Evolutionary conservation across 2,113 vertebrate species (phyloP).

Genomic region (Sapayoa aenigma): DNA sequence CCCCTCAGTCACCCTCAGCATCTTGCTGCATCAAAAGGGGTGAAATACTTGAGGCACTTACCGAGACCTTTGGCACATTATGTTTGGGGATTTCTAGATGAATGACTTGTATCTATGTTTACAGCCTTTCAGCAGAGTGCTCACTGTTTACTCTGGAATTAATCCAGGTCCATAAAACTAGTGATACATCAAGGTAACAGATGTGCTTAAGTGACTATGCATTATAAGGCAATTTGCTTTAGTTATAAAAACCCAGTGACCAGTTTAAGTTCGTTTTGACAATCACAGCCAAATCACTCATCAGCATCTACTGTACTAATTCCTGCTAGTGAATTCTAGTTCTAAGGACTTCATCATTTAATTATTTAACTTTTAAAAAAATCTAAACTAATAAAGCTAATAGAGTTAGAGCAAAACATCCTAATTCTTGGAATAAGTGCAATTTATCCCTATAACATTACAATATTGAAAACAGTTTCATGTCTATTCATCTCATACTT

Average conservation of each 20-base stretch:
- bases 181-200: conserved; percentile 39
- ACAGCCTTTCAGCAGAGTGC: conserved; percentile 45
- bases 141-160: conserved; percentile 69
- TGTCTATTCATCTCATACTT: background rate
- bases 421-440: background rate
- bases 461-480: background rate
- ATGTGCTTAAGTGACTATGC: conserved; percentile 24
- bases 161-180: conserved; percentile 66
- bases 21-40: background rate
- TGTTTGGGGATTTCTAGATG: background rate
- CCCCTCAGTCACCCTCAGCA: background rate
- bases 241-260: background rate
- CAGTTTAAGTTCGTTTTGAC: background rate
- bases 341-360: background rate
- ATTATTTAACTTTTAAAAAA: background rate
- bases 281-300: background rate
- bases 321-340: background rate
- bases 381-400: background rate
- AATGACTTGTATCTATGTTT: conserved; percentile 10
- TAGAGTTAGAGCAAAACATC: background rate
- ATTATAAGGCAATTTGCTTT: conserved; percentile 5
- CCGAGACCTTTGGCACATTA: background rate
- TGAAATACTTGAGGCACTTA: background rate
- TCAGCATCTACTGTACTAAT: background rate
- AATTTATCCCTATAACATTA: background rate